Evolutionary conservation across 2,888 invertebrate species (phyloP).

Genomic region (Rhagium mordax): DNA sequence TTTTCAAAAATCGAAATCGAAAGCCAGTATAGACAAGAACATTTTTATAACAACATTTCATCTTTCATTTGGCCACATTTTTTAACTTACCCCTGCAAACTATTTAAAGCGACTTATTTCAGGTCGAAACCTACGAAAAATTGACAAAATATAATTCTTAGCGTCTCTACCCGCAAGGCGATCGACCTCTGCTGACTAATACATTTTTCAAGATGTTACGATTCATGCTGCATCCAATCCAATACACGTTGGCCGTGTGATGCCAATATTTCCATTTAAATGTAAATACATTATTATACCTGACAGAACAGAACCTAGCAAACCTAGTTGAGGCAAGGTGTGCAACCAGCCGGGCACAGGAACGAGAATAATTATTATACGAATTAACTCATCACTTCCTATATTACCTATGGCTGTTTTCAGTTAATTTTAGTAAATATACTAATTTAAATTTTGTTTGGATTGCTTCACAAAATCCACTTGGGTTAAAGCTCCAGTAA

Average conservation of each 20-base stretch:
- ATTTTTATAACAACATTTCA: too few species aligned
- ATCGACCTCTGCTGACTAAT: not conserved
- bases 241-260: slow-evolving; percentile 10
- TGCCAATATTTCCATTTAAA: slow-evolving; percentile 25
- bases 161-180: not conserved
- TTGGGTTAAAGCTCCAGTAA: not conserved
- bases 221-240: slow-evolving; percentile 12
- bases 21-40: too few species aligned
- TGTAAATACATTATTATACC: slow-evolving; percentile 15
- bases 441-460: not conserved
- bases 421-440: not conserved
- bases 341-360: not conserved
- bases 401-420: not conserved
- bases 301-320: not conserved
- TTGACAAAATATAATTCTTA: not conserved
- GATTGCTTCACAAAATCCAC: not conserved
- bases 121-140: too few species aligned
- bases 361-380: not conserved
- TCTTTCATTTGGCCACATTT: too few species aligned
- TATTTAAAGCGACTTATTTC: too few species aligned
- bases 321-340: not conserved
- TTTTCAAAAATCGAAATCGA: too few species aligned
- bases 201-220: slow-evolving; percentile 12
- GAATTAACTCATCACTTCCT: too few species aligned
- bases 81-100: too few species aligned